Evolutionary conservation across 2,113 vertebrate species (phyloP).

Genomic region (Pholis gunnellus): DNA sequence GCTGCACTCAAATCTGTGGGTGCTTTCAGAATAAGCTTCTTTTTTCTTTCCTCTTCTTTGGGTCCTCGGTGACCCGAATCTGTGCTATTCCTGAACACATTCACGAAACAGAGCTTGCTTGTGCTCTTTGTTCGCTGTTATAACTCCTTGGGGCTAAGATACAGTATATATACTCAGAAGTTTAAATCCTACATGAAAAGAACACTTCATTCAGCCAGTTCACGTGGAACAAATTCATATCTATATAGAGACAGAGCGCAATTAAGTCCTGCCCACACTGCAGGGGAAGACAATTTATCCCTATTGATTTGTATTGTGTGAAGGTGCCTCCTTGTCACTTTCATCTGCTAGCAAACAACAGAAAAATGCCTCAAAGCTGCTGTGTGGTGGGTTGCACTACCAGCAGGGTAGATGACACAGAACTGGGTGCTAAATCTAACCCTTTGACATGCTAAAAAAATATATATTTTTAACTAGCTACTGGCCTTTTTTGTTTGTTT

Average conservation of each 20-base stretch:
- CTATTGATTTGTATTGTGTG: background rate
- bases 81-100: conserved; percentile 18
- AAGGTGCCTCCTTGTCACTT: background rate
- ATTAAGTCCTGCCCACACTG: background rate
- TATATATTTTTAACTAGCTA: background rate
- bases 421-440: background rate
- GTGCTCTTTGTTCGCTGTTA: conserved; percentile 30
- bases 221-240: conserved; percentile 17
- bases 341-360: background rate
- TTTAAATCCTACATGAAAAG: conserved; percentile 1
- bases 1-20: conserved; percentile 50
- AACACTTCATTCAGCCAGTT: conserved; percentile 15
- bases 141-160: conserved; percentile 4
- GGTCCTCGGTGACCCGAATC: conserved; percentile 69
- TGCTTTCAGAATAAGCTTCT: conserved; percentile 44
- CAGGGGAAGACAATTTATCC: background rate
- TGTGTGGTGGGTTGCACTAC: background rate
- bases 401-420: background rate
- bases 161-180: conserved; percentile 5
- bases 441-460: background rate
- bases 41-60: conserved; percentile 15
- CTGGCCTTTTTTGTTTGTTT: background rate
- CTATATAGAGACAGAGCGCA: background rate
- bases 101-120: conserved; percentile 54
- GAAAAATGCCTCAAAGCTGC: background rate